These are phyloP conservation scores for Aphrocallistes beatrix DNA, from an alignment of 37 sponge, comb jelly and placozoan genomes.

Conservation along the genomic window DNA sequence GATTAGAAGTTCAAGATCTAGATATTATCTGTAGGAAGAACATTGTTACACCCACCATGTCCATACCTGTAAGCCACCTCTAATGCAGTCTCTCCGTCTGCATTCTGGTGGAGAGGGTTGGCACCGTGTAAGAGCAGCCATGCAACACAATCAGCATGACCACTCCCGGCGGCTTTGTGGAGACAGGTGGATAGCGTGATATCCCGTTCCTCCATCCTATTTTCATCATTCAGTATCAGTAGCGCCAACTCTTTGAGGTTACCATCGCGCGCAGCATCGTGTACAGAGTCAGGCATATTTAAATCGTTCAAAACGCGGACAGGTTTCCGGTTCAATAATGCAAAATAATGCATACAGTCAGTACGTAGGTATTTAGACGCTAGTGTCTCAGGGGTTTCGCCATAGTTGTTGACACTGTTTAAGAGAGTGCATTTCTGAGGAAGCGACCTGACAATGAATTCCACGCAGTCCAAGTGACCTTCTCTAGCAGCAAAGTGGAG, in stretches of 20 bases:
- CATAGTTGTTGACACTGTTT: background rate
- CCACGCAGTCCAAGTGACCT: background rate
- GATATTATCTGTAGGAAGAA: too few species aligned
- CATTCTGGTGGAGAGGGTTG: background rate
- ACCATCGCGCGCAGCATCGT: slow-evolving; percentile 15
- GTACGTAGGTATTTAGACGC: background rate
- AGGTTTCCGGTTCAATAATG: background rate
- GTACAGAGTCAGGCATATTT: background rate
- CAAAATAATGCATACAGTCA: background rate
- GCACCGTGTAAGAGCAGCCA: background rate
- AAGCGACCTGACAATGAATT: background rate
- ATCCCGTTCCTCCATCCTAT: background rate
- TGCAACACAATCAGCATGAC: background rate
- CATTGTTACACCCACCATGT: background rate
- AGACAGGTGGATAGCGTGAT: background rate
- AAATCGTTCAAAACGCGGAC: background rate
- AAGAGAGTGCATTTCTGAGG: background rate
- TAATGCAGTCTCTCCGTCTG: background rate
- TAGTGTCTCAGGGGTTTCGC: background rate
- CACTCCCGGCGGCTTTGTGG: background rate
- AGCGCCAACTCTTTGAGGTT: slow-evolving; percentile 2
- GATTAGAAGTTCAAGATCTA: too few species aligned
- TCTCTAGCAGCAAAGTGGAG: background rate
- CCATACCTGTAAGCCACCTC: slow-evolving; percentile 16
- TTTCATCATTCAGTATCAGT: background rate